phyloP scores from a whole-genome alignment of 2,888 invertebrate genomes.

The Muscina levida region DNA sequence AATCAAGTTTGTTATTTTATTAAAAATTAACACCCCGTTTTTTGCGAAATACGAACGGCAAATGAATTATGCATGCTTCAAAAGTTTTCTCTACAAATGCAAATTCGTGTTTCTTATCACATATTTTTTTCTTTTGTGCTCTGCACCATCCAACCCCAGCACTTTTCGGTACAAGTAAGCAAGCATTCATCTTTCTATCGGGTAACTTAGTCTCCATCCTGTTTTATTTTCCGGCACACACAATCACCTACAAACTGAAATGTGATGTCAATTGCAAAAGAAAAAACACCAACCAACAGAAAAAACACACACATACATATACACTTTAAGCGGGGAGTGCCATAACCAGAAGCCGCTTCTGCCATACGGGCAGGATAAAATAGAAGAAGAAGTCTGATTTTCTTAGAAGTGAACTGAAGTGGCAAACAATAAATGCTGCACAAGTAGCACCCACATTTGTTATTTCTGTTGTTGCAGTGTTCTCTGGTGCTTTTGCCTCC shows the following conservation, averaged over 20 bases:
- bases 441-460: conserved; percentile 27
- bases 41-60: not conserved
- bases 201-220: too few species aligned
- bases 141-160: not conserved
- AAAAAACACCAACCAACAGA: too few species aligned
- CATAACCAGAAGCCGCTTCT: not conserved
- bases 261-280: not conserved
- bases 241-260: not conserved
- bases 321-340: not conserved
- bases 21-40: conserved; percentile 35
- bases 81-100: conserved; percentile 29
- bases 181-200: too few species aligned
- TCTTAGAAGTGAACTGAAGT: not conserved
- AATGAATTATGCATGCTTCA: conserved; percentile 29
- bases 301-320: not conserved
- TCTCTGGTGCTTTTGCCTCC: too few species aligned
- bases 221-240: not conserved
- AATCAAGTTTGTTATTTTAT: conserved; percentile 20
- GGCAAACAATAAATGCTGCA: not conserved
- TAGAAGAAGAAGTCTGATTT: not conserved
- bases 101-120: conserved; percentile 29
- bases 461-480: too few species aligned
- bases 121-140: too few species aligned
- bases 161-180: too few species aligned
- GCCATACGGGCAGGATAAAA: not conserved